Evolutionary conservation across 1,140 invertebrate genomes (phyloP), one percentile per base, ranked within the genome.

Genomic region (Daktulosphaira vitifoliae): DNA sequence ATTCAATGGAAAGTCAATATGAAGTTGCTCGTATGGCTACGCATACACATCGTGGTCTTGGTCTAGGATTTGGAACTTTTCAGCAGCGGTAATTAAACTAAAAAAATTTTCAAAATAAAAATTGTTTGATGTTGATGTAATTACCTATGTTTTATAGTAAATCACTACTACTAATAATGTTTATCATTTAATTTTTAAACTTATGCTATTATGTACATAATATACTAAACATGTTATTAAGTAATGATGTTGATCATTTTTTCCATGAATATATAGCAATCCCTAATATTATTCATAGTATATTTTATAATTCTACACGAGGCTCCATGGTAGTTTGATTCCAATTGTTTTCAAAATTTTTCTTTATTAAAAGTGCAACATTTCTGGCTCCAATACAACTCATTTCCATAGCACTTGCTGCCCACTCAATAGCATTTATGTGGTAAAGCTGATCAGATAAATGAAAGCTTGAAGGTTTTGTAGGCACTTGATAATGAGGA

Each of bases 1-100:
- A 82, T 56, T 85, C 87, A 39, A 87, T 97, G 82, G 92, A 96
- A 71, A 86, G 90, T 68, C 92, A 97, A 73, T 97, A 97, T 73
- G 90, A 95, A 76, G 89, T 92, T 49, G 93, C 93, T 2, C 77
- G 93, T 50, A 88, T 91, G 65, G 88, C 90, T 11, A 96, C 93
- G 0, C 93, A 96, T 74, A 95, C 92, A 1, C 92, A 95, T 78
- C 78, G 92, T 39, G 92, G 93, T 5, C 84, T 96, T 1, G 93
- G 92, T 0, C 78, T 96, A 7, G 93, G 93, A 18, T 96, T 85
- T 71, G 76, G 78, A 20, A 78, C 76, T 4, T 69, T 69, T 66
- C 66, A 67, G 48, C 67, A 52, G 26, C 65, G 67, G 33, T 68
- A 66, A 66, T 39, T 62, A 25, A 54, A 29, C n/a, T n/a, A n/a